Base-by-base conservation (phyloP, 1,140 invertebrate species). In the Aphelenchoides besseyi region DNA sequence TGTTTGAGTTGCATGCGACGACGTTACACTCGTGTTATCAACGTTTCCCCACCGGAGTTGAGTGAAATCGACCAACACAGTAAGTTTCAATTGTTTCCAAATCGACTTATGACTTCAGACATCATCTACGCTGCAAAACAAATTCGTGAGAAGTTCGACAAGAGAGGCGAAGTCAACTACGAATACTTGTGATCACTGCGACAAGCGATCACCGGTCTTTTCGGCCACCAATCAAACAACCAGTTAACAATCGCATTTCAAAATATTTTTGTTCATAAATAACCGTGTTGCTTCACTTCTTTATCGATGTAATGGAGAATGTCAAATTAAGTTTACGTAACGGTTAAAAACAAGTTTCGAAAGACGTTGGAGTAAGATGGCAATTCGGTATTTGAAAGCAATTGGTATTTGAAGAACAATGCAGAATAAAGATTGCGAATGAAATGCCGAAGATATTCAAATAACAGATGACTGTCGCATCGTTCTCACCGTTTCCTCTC, bases 121-220 rank as follows among this genome's bases (percentile, higher is more conserved):
- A 74, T 74, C 36, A 70, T 74, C 30, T 55, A n/a, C 26, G 72
- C 72, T 5, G 72, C 72, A 26, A 35, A 74, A 36, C 73, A 54
- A 37, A 69, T 74, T 28, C 36, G 35, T 23, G 36, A 76, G 16
- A 74, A 74, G 36, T 52, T 59, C 23, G 48, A n/a, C 67, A 68
- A 68, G 30, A 54, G 36, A 62, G 48, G 67, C 52, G 18, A 66
- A n/a, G 63, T 67, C 3, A 37, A 52, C 23, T 64, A 52, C 23
- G 62, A 64, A 59, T 52, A 28, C 33, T 35, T 64, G 33, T 18
- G 23, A 57, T 5, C 28, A 57, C 5, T 8, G 3, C 30, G 57
- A 26, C 26, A 29, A 23, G 16, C 23, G 29, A 41, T 23, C 36
- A 23, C n/a, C 41, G 18, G 3, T 62, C 3, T n/a, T 59, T 8